Percentiles rank a stretch among this genome's conserved stretches.
These are phyloP conservation scores for Nematolebias whitei DNA, from an alignment of 2,113 vertebrate genomes.

Conservation along the genomic window DNA sequence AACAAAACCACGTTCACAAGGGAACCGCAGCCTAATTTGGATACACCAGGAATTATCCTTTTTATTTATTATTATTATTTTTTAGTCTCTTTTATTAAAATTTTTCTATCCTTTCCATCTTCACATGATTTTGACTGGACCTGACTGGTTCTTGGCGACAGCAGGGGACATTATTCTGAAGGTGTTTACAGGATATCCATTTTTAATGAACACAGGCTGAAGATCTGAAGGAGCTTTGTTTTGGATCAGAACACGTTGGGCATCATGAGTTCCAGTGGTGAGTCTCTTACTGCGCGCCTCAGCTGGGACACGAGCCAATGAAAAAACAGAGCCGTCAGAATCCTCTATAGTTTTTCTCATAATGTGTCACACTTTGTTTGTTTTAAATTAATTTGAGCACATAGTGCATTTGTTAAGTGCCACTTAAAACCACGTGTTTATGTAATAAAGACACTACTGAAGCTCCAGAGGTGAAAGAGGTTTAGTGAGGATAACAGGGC, in stretches of 20 bases:
- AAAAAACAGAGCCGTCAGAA: neutral
- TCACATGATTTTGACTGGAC: conserved; percentile 33
- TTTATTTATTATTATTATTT: too few species aligned
- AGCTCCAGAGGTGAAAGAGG: too few species aligned
- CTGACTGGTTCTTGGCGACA: conserved; percentile 29
- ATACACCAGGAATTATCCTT: conserved; percentile 43
- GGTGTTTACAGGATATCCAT: conserved; percentile 19
- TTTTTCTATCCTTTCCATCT: conserved; percentile 28
- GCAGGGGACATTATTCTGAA: conserved; percentile 43
- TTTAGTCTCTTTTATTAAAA: neutral
- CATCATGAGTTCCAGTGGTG: conserved; percentile 83
- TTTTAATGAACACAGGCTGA: conserved; percentile 16
- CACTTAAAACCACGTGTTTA: too few species aligned
- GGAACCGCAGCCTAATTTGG: conserved; percentile 33
- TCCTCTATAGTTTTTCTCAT: too few species aligned
- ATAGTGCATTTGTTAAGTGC: too few species aligned
- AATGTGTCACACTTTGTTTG: too few species aligned
- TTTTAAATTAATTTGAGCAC: too few species aligned
- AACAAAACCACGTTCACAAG: conserved; percentile 16
- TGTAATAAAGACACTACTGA: too few species aligned
- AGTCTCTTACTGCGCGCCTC: conserved; percentile 66
- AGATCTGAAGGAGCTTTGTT: conserved; percentile 55
- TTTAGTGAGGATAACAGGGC: conserved; percentile 14
- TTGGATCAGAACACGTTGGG: conserved; percentile 62
- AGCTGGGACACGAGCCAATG: neutral